These are phyloP conservation scores for Epiblema foenella DNA, from an alignment of 2,888 invertebrate genomes.

Conservation along the genomic window DNA sequence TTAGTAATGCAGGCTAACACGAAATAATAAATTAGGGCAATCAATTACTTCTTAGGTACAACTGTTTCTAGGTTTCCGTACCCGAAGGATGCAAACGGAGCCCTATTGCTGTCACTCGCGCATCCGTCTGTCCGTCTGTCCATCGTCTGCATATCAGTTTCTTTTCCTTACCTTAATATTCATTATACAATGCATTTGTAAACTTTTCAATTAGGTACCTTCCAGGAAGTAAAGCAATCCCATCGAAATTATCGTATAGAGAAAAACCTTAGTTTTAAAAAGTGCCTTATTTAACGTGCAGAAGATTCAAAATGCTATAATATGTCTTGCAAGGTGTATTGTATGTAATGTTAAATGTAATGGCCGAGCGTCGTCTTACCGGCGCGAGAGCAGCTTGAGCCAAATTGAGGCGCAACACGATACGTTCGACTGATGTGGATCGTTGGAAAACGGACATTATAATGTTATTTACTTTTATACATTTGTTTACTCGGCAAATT, in stretches of 20 bases:
- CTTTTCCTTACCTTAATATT: slow-evolving; percentile 2
- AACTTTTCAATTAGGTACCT: slow-evolving; percentile 31
- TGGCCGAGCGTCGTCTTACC: slow-evolving; percentile 27
- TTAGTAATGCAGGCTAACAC: background rate
- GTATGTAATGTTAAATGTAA: slow-evolving; percentile 21
- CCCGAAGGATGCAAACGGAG: too few species aligned
- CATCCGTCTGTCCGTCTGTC: too few species aligned
- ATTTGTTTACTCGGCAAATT: too few species aligned
- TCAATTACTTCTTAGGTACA: background rate
- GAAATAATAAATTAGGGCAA: background rate
- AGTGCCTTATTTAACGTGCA: background rate
- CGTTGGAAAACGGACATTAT: background rate
- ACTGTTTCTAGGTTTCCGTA: too few species aligned
- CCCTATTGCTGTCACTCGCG: too few species aligned
- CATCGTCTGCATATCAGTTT: slow-evolving; percentile 16
- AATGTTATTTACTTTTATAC: too few species aligned
- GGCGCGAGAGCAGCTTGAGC: slow-evolving; percentile 21
- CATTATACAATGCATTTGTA: slow-evolving; percentile 23
- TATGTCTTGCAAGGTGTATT: slow-evolving; percentile 7
- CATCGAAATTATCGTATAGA: slow-evolving; percentile 16
- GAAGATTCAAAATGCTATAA: slow-evolving; percentile 7
- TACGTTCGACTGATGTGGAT: background rate
- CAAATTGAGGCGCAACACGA: slow-evolving; percentile 24
- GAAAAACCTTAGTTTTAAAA: background rate
- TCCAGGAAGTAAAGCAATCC: slow-evolving; percentile 25